A percentile compares a stretch with the other conserved stretches of the same genome.
Evolutionary conservation across 2,888 invertebrate genomes (phyloP).

Genomic region (Acanthosepion esculentum): DNA sequence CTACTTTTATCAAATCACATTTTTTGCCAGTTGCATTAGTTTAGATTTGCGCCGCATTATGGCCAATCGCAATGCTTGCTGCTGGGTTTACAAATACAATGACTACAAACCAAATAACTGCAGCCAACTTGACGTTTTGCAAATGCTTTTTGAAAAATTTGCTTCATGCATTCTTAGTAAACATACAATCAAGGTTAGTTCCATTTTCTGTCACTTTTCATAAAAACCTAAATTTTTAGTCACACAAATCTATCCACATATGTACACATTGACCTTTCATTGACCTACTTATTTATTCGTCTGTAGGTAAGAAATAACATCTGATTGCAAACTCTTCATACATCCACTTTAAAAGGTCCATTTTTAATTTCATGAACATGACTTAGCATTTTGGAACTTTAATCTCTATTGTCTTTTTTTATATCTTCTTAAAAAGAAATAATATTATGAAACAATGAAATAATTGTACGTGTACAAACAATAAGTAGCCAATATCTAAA

Average conservation of each 20-base stretch:
- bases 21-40: constrained; percentile 86
- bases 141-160: constrained; percentile 79
- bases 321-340: too few species aligned
- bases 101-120: constrained; percentile 78
- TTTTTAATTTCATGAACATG: too few species aligned
- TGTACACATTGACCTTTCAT: too few species aligned
- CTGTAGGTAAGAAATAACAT: too few species aligned
- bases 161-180: constrained; percentile 83
- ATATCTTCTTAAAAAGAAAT: too few species aligned
- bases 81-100: constrained; percentile 81
- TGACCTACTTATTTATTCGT: too few species aligned
- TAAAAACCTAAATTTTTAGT: neutral
- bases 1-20: constrained; percentile 82
- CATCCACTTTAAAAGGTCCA: too few species aligned
- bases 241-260: neutral
- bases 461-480: too few species aligned
- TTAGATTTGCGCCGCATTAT: constrained; percentile 79
- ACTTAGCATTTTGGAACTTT: too few species aligned
- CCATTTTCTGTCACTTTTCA: neutral
- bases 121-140: constrained; percentile 79
- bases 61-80: constrained; percentile 59
- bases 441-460: too few species aligned
- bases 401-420: too few species aligned
- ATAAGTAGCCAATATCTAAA: too few species aligned
- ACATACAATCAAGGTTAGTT: constrained; percentile 80